phyloP scores from a whole-genome alignment of 2,888 invertebrate genomes.

The Euspilapteryx auroguttella region DNA sequence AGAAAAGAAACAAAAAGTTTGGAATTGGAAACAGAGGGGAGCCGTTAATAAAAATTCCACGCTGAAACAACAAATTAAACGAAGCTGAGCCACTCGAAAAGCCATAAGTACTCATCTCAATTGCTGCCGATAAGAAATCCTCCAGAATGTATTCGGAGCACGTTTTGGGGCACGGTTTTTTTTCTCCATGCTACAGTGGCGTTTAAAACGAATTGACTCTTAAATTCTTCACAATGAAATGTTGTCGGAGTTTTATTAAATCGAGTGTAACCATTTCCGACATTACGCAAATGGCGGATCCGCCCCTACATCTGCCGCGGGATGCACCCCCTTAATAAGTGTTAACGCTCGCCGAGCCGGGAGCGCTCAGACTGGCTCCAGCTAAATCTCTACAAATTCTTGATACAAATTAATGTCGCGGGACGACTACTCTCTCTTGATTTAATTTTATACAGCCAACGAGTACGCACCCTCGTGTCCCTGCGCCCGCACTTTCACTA shows the following conservation, averaged over 20 bases:
- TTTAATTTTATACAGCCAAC: conserved; percentile 43
- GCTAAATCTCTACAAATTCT: conserved; percentile 61
- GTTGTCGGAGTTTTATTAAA: conserved; percentile 60
- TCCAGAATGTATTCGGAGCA: conserved; percentile 54
- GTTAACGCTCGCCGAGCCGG: conserved; percentile 59
- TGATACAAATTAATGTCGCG: conserved; percentile 57
- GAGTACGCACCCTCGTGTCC: no score
- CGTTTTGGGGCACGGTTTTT: conserved; percentile 58
- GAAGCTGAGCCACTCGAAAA: conserved; percentile 60
- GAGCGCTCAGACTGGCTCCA: conserved; percentile 44
- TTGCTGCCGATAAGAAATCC: conserved; percentile 61
- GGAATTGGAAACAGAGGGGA: no score
- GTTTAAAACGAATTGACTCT: conserved; percentile 59
- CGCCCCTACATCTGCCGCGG: conserved; percentile 61
- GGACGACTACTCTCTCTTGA: conserved; percentile 44
- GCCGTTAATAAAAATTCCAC: conserved; percentile 59
- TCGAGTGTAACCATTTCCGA: conserved; percentile 61
- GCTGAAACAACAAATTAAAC: conserved; percentile 61
- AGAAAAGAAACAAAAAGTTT: no score
- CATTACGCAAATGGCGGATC: conserved; percentile 58
- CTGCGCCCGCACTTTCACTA: conserved; percentile 19
- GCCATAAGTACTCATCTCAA: conserved; percentile 62
- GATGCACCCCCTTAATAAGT: conserved; percentile 62
- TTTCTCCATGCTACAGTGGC: conserved; percentile 49
- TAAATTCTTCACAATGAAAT: conserved; percentile 59